phyloP scores from a whole-genome alignment of 2,797 vertebrate genomes.

The Momotus momota region DNA sequence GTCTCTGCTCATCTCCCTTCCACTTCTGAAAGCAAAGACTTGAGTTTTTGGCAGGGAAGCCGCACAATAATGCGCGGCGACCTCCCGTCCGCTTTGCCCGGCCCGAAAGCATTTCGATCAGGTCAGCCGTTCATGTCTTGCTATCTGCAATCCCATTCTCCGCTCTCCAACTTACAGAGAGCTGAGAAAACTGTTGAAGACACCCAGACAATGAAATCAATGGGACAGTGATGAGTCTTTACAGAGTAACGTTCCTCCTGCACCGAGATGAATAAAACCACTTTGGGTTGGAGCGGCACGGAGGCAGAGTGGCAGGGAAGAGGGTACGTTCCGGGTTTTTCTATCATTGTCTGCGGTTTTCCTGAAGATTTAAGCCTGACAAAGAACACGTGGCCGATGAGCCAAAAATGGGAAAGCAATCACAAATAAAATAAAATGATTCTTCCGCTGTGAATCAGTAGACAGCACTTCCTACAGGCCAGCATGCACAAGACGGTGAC shows the following conservation, averaged over 20 bases:
- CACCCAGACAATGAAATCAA: constrained; percentile 14
- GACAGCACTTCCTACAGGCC: constrained; percentile 68
- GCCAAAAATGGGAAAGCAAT: constrained; percentile 1
- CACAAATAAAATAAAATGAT: constrained; percentile 53
- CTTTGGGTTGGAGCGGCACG: accelerated
- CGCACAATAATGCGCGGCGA: background rate
- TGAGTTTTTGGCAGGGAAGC: background rate
- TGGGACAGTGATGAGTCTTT: background rate
- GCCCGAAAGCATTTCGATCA: background rate
- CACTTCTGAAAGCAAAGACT: background rate
- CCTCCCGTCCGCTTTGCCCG: accelerated
- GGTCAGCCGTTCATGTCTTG: accelerated
- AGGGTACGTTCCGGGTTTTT: accelerated
- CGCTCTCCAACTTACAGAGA: background rate
- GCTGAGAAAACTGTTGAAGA: background rate
- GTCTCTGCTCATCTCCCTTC: constrained; percentile 1
- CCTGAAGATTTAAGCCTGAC: background rate
- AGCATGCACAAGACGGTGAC: constrained; percentile 32
- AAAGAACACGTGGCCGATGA: background rate
- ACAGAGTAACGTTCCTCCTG: background rate
- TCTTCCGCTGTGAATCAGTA: constrained; percentile 31
- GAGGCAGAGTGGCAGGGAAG: background rate
- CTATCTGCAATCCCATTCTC: background rate
- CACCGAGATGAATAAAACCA: background rate
- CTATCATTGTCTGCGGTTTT: accelerated